Conservation (phyloP, 2,888 invertebrate genomes). For the Prostheceraeus crozeri region DNA sequence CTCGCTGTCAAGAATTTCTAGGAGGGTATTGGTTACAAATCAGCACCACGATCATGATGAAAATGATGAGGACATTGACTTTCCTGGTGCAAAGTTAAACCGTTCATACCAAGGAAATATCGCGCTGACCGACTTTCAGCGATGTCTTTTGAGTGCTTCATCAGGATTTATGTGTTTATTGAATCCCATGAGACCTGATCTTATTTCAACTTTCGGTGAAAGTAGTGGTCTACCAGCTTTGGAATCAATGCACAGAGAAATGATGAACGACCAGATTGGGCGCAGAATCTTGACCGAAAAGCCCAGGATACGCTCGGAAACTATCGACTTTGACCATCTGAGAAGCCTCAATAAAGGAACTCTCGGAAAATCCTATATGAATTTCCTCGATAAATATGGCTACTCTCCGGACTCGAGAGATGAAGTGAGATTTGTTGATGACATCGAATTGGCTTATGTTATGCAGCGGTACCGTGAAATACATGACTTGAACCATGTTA, state of each 20-base stretch:
- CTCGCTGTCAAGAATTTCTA: too few relatives aligned
- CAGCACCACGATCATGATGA: too few relatives aligned
- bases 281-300: constrained; percentile 66
- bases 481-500: constrained; percentile 82
- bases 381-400: constrained; percentile 73
- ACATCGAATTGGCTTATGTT: constrained; percentile 80
- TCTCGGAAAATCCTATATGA: constrained; percentile 74
- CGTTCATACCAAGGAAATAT: too few relatives aligned
- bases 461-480: constrained; percentile 94
- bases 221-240: constrained; percentile 71
- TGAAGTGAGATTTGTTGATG: constrained; percentile 81
- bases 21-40: too few relatives aligned
- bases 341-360: constrained; percentile 69
- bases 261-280: constrained; percentile 73
- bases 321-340: constrained; percentile 69
- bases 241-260: constrained; percentile 66
- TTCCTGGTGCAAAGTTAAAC: too few relatives aligned
- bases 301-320: constrained; percentile 77
- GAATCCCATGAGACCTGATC: constrained; percentile 73
- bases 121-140: too few relatives aligned
- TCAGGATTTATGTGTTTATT: constrained; percentile 74
- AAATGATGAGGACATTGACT: too few relatives aligned
- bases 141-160: too few relatives aligned
- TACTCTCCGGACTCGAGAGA: constrained; percentile 85
- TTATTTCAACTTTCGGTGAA: constrained; percentile 89